phyloP scores from a whole-genome alignment of 2,113 vertebrate species.

The Barnardius zonarius region DNA sequence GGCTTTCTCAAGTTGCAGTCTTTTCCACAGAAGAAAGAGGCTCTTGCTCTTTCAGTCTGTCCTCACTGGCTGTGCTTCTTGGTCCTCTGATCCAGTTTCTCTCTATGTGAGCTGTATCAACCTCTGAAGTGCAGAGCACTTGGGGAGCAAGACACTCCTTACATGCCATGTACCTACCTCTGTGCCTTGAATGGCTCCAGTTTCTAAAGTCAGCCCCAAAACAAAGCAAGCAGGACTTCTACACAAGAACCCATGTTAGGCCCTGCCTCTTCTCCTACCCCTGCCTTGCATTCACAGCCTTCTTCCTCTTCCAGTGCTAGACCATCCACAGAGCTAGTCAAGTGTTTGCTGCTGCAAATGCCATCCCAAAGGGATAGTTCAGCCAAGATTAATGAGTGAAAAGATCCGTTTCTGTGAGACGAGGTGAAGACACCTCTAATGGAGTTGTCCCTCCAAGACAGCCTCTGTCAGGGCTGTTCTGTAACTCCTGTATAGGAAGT shows the following conservation, averaged over 20 bases:
- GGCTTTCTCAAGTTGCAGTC: background rate
- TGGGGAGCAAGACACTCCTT: background rate
- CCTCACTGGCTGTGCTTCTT: background rate
- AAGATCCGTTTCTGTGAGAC: background rate
- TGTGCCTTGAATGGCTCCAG: background rate
- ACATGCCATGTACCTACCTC: background rate
- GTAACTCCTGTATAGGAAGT: background rate
- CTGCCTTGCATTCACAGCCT: background rate
- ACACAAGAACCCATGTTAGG: background rate
- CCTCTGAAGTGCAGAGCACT: background rate
- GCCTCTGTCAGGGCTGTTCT: background rate
- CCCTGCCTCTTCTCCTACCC: background rate
- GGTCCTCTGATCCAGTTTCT: background rate
- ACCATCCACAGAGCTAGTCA: background rate
- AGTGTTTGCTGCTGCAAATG: background rate
- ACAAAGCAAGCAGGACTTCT: background rate
- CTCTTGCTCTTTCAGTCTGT: background rate
- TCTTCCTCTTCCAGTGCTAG: background rate
- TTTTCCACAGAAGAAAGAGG: background rate
- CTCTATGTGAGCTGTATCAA: background rate
- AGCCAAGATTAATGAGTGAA: background rate
- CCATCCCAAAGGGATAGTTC: background rate
- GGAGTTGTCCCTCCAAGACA: background rate
- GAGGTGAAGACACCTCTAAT: background rate
- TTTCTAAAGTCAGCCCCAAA: background rate